phyloP scores from a whole-genome alignment of 2,888 invertebrate species.

The Xanthia icteritia region DNA sequence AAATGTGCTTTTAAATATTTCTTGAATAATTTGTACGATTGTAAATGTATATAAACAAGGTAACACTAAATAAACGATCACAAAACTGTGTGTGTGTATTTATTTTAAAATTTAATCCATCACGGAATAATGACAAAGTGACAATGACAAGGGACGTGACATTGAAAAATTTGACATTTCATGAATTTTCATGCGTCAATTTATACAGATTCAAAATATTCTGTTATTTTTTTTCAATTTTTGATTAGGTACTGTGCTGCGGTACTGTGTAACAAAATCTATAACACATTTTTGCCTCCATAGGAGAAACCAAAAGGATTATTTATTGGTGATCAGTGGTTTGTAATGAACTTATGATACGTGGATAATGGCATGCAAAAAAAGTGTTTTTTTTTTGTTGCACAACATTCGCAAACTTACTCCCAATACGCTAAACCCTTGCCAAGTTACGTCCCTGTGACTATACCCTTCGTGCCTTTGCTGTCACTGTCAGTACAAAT shows the following conservation, averaged over 20 bases:
- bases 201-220: conserved; percentile 29
- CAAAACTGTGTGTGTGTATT: conserved; percentile 62
- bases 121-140: conserved; percentile 48
- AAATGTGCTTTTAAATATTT: conserved; percentile 54
- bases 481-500: too few relatives aligned
- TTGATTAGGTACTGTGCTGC: not conserved
- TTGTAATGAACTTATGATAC: too few relatives aligned
- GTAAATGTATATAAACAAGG: conserved; percentile 63
- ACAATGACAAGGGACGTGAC: conserved; percentile 61
- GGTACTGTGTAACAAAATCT: too few relatives aligned
- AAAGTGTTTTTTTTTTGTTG: too few relatives aligned
- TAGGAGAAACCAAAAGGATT: too few relatives aligned
- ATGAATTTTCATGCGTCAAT: conserved; percentile 23
- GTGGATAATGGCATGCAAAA: too few relatives aligned
- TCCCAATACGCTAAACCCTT: too few relatives aligned
- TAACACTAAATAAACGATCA: conserved; percentile 65
- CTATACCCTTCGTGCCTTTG: too few relatives aligned
- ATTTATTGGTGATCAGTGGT: too few relatives aligned
- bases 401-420: too few relatives aligned
- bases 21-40: conserved; percentile 63
- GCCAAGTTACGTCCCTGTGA: too few relatives aligned
- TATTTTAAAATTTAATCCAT: conserved; percentile 66
- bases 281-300: too few relatives aligned
- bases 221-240: not conserved
- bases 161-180: conserved; percentile 36